phyloP scores from a whole-genome alignment of 2,888 invertebrate species.

The Liodrosophila aerea region DNA sequence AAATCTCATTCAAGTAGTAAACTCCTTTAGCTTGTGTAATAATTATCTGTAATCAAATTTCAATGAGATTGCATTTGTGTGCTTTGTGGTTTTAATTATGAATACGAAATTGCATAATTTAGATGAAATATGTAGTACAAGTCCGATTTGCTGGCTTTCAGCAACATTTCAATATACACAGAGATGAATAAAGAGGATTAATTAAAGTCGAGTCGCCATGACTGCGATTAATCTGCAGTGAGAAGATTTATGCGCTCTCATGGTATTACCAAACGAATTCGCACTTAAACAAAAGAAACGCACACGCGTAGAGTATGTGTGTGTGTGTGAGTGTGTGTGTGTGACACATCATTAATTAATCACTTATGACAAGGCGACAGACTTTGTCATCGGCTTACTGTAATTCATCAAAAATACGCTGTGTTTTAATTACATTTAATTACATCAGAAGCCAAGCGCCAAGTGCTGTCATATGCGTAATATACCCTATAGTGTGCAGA shows the following conservation, averaged over 20 bases:
- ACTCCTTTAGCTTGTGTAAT: no score
- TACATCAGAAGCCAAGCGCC: conserved; percentile 35
- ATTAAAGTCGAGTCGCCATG: no score
- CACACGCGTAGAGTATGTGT: background rate
- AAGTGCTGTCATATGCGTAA: conserved; percentile 13
- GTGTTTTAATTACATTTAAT: conserved; percentile 70
- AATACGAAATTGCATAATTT: background rate
- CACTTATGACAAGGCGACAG: conserved; percentile 35
- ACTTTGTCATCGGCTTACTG: conserved; percentile 37
- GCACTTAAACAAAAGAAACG: background rate
- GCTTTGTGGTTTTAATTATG: conserved; percentile 3
- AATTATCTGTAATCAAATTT: background rate
- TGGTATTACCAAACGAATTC: conserved; percentile 3
- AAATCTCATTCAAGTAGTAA: no score
- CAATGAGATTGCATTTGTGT: background rate
- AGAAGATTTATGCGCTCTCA: background rate
- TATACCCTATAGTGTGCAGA: conserved; percentile 4
- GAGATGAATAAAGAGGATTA: background rate
- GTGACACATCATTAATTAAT: conserved; percentile 59
- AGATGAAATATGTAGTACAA: background rate
- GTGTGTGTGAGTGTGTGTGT: background rate
- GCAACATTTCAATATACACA: background rate
- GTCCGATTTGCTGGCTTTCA: background rate
- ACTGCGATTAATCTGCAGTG: background rate
- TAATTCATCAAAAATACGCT: conserved; percentile 43